Evolutionary conservation across 2,113 vertebrate species (phyloP).

Genomic region (Peromyscus californicus): DNA sequence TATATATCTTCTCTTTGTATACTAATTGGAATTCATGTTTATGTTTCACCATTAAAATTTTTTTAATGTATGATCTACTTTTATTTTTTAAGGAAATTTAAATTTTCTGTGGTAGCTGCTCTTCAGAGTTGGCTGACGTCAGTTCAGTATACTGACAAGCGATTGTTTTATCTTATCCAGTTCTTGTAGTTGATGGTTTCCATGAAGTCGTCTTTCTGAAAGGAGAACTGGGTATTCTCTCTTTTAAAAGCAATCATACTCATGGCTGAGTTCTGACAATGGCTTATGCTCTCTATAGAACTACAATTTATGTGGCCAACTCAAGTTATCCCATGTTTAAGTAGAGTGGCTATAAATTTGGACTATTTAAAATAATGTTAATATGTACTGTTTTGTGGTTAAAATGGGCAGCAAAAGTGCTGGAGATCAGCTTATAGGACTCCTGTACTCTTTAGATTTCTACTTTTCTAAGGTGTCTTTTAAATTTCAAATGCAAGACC

Average conservation of each 20-base stretch:
- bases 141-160: neutral
- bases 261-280: neutral
- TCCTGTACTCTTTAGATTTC: neutral
- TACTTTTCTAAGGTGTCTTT: neutral
- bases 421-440: neutral
- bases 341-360: neutral
- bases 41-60: neutral
- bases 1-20: neutral
- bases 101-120: neutral
- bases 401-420: neutral
- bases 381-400: neutral
- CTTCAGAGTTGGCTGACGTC: slow-evolving; percentile 4
- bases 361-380: neutral
- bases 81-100: neutral
- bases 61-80: neutral
- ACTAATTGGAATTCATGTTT: slow-evolving; percentile 37
- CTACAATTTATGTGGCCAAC: neutral
- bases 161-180: neutral
- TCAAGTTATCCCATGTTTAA: neutral
- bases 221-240: neutral
- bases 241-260: neutral
- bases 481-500: neutral
- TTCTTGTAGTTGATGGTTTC: neutral
- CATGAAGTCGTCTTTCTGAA: neutral
- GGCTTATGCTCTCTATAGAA: neutral